Evolutionary conservation across 2,888 invertebrate genomes (phyloP), one percentile per base, ranked within the genome.

Genomic region (Pegoplata infirma): DNA sequence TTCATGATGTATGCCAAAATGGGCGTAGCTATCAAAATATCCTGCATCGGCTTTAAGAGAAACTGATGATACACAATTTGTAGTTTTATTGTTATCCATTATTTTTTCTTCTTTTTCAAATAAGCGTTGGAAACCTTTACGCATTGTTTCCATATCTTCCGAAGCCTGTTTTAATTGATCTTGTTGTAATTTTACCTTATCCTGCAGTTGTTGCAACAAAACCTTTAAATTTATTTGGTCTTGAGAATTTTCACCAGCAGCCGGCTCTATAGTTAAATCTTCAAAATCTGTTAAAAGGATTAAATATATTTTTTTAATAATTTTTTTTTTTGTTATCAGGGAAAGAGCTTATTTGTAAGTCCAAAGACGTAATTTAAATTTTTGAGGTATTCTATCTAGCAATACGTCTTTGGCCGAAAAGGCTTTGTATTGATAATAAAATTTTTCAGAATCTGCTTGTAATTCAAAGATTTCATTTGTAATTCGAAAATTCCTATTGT

Each of bases 1-100:
- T 86, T 97, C 97, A 86, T 96, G 94, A 90, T 98, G 98, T 85
- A 98, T 98, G 19, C 94, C 94, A 90, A 95, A 97, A 90, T 97
- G 97, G 61, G 96, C 94, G 86, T 98, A 98, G 1, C 96, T 94
- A 85, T 91, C 93, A 82, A 96, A 96, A 88, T 96, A 96, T 55
- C 93, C 93, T 83, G 93, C 93, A 86, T 97, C 97, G 83, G 92
- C 92, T 83, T 92, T 91, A 58, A 92, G 85, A 56, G 92, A 91
- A 53, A 92, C 90, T 83, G 91, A 88, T 16, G 88, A 89, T 3
- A 90, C 89, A 69, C 86, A 87, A 21, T 86, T 5, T 84, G 23
- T 4, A 49, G n/a, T 10, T 84, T 44, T 82, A 73, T 21, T 67
- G 23, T 0, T 23, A 44, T 58, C 72, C 80, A n/a, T 82, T 84